Evolutionary conservation across 2,888 invertebrate genomes (phyloP).

Genomic region (Gastrophysa polygoni): DNA sequence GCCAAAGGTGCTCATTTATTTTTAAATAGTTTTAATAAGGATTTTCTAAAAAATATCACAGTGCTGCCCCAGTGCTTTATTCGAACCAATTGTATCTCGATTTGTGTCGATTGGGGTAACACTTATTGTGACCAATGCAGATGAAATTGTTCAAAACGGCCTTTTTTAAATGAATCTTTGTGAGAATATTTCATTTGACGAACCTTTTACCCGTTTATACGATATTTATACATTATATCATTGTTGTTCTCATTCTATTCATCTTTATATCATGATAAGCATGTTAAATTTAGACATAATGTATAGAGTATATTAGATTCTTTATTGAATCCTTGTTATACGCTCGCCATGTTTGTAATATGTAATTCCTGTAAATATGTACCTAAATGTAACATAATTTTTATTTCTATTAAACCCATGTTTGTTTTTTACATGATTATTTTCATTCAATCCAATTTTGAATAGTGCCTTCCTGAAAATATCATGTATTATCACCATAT

Average conservation of each 20-base stretch:
- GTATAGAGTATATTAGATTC: slow-evolving; percentile 8
- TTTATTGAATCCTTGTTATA: slow-evolving; percentile 40
- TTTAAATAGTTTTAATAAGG: slow-evolving; percentile 45
- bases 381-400: slow-evolving; percentile 54
- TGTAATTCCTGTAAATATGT: slow-evolving; percentile 55
- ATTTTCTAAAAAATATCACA: not conserved
- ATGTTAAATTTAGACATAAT: slow-evolving; percentile 24
- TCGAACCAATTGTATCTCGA: not conserved
- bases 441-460: not conserved
- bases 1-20: slow-evolving; percentile 56
- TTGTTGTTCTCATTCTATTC: slow-evolving; percentile 28
- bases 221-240: slow-evolving; percentile 31
- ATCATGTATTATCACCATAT: too few relatives aligned
- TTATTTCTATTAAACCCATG: slow-evolving; percentile 54
- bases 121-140: slow-evolving; percentile 29
- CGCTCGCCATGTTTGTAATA: slow-evolving; percentile 52
- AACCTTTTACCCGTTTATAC: slow-evolving; percentile 21
- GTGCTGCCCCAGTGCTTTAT: not conserved
- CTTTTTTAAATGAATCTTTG: slow-evolving; percentile 21
- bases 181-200: not conserved
- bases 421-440: slow-evolving; percentile 49
- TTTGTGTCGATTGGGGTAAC: not conserved
- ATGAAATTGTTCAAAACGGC: slow-evolving; percentile 33
- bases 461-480: not conserved
- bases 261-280: slow-evolving; percentile 27